Evolutionary conservation across 2,888 invertebrate genomes (phyloP).

Genomic region (Odontomyia ornata): DNA sequence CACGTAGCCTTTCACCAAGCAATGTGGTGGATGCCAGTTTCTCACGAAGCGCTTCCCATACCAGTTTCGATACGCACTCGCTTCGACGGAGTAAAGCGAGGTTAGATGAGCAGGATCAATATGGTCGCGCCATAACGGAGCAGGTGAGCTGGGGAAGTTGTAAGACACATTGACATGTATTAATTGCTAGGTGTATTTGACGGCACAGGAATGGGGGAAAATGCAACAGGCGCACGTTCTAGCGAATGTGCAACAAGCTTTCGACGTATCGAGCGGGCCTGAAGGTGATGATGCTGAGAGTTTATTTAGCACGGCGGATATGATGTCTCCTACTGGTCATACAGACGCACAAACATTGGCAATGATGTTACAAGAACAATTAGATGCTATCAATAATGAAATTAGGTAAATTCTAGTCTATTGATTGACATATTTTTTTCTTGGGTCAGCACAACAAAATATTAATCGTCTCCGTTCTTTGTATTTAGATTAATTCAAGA

Average conservation of each 20-base stretch:
- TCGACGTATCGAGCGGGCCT: conserved; percentile 87
- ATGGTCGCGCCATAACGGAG: conserved; percentile 68
- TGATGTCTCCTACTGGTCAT: conserved; percentile 76
- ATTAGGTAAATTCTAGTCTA: conserved; percentile 67
- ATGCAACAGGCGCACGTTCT: conserved; percentile 90
- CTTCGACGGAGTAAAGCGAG: conserved; percentile 70
- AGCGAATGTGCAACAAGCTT: conserved; percentile 91
- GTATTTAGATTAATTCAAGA: conserved; percentile 77
- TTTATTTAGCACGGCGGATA: conserved; percentile 77
- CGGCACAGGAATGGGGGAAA: conserved; percentile 87
- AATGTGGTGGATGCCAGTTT: conserved; percentile 69
- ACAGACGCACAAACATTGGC: conserved; percentile 98
- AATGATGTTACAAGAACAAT: conserved; percentile 97
- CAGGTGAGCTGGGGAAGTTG: conserved; percentile 59
- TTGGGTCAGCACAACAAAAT: too few species aligned
- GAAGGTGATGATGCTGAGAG: conserved; percentile 84
- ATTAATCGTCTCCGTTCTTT: conserved; percentile 20
- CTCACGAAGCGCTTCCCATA: conserved; percentile 78
- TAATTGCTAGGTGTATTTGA: conserved; percentile 30
- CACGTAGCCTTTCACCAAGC: conserved; percentile 87
- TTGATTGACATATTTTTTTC: conserved; percentile 34
- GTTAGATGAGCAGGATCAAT: conserved; percentile 71
- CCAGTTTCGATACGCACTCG: conserved; percentile 81
- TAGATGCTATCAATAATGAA: conserved; percentile 99
- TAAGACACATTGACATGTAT: conserved; percentile 8